Percentiles rank a stretch among this genome's conserved stretches.
These are phyloP conservation scores for Prochilodus magdalenae DNA, from an alignment of 2,113 vertebrate species.

Conservation along the genomic window DNA sequence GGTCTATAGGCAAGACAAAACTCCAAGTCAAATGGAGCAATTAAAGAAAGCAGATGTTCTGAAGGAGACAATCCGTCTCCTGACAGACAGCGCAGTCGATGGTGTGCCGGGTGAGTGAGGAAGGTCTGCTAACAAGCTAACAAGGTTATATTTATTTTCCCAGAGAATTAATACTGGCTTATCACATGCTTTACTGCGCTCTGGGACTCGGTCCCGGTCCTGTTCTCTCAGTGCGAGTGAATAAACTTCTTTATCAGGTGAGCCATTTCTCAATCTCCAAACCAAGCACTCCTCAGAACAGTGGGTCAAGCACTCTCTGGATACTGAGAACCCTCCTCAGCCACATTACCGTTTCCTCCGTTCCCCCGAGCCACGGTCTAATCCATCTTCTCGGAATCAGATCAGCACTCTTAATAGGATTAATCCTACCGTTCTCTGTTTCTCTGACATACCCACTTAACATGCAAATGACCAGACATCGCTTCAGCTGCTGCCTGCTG, in stretches of 20 bases:
- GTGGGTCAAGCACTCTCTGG: neutral
- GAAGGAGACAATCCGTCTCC: too few species aligned
- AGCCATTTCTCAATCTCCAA: constrained; percentile 3
- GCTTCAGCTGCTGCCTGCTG: neutral
- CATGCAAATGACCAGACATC: constrained; percentile 39
- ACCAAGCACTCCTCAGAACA: neutral
- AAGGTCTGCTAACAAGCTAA: too few species aligned
- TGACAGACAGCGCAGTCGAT: too few species aligned
- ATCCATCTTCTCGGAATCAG: constrained; percentile 30
- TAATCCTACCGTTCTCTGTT: constrained; percentile 22
- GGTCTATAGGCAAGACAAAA: too few species aligned
- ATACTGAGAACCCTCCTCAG: neutral
- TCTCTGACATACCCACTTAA: constrained; percentile 35
- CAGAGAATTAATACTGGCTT: too few species aligned
- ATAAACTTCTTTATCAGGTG: neutral
- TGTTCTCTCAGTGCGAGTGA: neutral
- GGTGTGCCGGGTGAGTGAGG: too few species aligned
- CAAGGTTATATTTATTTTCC: too few species aligned
- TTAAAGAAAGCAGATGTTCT: too few species aligned
- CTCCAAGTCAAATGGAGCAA: too few species aligned
- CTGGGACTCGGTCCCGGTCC: neutral
- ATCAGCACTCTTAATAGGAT: constrained; percentile 43
- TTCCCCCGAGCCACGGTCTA: neutral
- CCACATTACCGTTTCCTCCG: neutral
- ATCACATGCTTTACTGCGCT: neutral